These are phyloP conservation scores for Pantherophis vulpinus DNA, from an alignment of 2,797 vertebrate genomes.

Conservation along the genomic window DNA sequence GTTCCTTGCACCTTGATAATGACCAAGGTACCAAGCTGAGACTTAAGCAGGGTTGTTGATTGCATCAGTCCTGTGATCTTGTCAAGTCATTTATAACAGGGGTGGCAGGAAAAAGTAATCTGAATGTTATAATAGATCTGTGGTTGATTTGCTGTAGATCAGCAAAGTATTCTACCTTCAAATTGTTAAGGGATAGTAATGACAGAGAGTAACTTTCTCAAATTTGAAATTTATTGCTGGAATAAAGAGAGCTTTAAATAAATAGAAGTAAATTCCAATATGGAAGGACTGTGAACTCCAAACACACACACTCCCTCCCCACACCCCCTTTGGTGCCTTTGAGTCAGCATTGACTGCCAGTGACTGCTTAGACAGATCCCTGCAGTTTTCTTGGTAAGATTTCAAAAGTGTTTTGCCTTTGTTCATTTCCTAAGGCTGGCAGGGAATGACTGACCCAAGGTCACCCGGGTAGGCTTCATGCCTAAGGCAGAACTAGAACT, in stretches of 20 bases:
- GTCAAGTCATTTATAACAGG: not conserved
- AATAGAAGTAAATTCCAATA: not conserved
- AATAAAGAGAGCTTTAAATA: not conserved
- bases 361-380: not conserved
- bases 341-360: not conserved
- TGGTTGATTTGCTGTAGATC: not conserved
- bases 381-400: not conserved
- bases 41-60: not conserved
- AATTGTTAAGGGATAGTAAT: not conserved
- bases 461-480: not conserved
- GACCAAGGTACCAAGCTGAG: not conserved
- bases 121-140: not conserved
- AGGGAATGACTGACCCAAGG: not conserved
- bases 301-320: fast-evolving
- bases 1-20: not conserved
- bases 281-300: not conserved
- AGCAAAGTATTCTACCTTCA: not conserved
- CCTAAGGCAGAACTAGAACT: not conserved
- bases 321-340: not conserved
- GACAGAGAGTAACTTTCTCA: not conserved
- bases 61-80: not conserved
- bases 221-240: not conserved
- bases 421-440: not conserved
- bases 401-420: not conserved
- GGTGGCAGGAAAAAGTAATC: not conserved